Base-by-base conservation (phyloP, 2,113 vertebrate genomes). In the Cyanoliseus patagonus region DNA sequence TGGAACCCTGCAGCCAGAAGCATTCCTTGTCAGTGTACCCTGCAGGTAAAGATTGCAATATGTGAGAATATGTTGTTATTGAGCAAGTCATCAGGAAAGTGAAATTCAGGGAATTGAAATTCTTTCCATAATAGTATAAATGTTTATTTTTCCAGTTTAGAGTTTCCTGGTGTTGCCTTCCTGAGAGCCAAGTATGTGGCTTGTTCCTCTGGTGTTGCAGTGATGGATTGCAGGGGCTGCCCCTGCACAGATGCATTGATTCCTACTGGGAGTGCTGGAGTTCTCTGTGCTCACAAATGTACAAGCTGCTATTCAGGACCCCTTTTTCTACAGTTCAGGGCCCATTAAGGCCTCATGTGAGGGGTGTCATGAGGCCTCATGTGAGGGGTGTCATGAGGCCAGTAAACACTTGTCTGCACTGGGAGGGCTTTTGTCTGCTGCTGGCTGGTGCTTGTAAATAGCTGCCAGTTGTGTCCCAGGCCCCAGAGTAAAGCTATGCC, bases 71-170 rank as follows among this genome's bases (percentile, higher is more conserved):
- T 47, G 30, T 51, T 83, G 85, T 22, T 80, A 79, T 88, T 83
- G 73, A 88, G 44, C 67, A 63, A 77, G 15, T 64, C 42, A 75
- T 81, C 86, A 78, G 79, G 80, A 68, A 88, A 92, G 55, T 28
- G 67, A 51, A 82, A 86, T 78, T 93, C 41, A 23, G 33, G 76
- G 66, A 82, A 85, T 61, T 85, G n/a, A 82, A 75, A 79, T 93
- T 96, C 53, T 91, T 95, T 95, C 92, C 69, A 7, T 57, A 74
- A 61, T 90, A 61, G 64, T 35, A 78, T 46, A 86, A 90, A 84
- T 37, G 57, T 86, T 90, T 94, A 39, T 19, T 88, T 95, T 91
- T 83, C 68, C 68, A 92, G 44, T 86, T 77, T 83, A 52, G 64
- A 31, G 37, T 86, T 96, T 92, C 63, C 72, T 92, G 27, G 64